Evolutionary conservation across 1,140 invertebrate genomes (phyloP), one percentile per base, ranked within the genome.

Genomic region (silkworm (Bombyx mori)): DNA sequence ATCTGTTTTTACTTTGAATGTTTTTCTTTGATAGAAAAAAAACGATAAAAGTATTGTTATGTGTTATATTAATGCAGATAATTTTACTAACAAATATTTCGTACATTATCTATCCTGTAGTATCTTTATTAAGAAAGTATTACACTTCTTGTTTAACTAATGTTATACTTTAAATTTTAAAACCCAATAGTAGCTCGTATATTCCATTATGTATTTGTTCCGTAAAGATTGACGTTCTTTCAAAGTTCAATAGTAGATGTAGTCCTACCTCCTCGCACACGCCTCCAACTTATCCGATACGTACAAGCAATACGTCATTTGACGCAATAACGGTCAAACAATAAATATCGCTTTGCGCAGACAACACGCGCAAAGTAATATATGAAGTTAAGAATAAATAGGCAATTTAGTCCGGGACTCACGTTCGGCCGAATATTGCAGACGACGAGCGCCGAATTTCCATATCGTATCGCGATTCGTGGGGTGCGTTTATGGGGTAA

Each of bases 341-440:
- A 86, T 86, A 86, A 86, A 86, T 86, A 86, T 83, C 73, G 75
- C 77, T 86, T 86, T 84, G 81, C 80, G 77, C 80, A 86, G 83
- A 86, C 81, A 86, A 84, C 80, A 83, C 71, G 76, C 81, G 83
- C 77, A 84, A 86, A 84, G 83, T 88, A 88, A 88, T 88, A 88
- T 88, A 88, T 88, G 87, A 88, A 88, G 82, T 88, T 82, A 84
- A 82, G 85, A 87, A 88, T 88, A 89, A 88, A 89, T 87, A 89
- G 87, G 87, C 86, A 85, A 86, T 88, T 89, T 88, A 82, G 76
- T 77, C 66, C 73, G 74, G 73, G 76, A 76, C 82, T 66, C 87
- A 88, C 87, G 87, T 88, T 67, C 76, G 63, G 56, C 77, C 81
- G 80, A 82, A 80, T 81, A 81, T 77, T 68, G 79, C 75, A 78